Percentiles rank a stretch among this genome's conserved stretches.
Evolutionary conservation across 2,888 invertebrate genomes (phyloP).

Genomic region (Scrobipalpa costella): DNA sequence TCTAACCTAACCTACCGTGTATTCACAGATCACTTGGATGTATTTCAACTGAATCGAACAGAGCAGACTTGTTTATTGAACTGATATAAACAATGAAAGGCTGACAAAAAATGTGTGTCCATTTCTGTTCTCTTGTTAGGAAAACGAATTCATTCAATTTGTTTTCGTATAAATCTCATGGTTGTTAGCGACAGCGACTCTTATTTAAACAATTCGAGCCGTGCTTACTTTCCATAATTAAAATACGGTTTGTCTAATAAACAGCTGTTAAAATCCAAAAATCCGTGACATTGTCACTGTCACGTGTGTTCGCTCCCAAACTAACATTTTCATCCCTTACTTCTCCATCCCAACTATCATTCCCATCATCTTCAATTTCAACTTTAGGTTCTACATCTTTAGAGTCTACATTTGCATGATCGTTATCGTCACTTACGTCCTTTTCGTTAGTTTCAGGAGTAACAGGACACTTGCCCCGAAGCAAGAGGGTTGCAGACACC

Average conservation of each 20-base stretch:
- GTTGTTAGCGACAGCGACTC: not conserved
- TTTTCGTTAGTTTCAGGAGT: constrained; percentile 28
- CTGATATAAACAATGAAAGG: not conserved
- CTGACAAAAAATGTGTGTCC: not conserved
- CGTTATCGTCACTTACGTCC: constrained; percentile 22
- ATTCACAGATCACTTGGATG: constrained; percentile 15
- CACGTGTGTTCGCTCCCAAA: constrained; percentile 39
- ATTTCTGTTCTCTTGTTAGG: not conserved
- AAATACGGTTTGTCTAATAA: constrained; percentile 18
- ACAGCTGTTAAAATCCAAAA: constrained; percentile 38
- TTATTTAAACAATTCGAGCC: not conserved
- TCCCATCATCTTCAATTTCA: constrained; percentile 16
- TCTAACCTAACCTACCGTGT: constrained; percentile 20
- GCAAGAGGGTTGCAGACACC: constrained; percentile 32
- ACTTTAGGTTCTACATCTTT: constrained; percentile 24
- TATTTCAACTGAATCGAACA: constrained; percentile 9
- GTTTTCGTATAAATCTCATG: not conserved
- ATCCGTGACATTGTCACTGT: constrained; percentile 36
- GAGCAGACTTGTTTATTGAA: not conserved
- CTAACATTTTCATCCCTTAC: constrained; percentile 26
- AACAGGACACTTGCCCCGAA: constrained; percentile 37
- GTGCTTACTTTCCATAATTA: constrained; percentile 13
- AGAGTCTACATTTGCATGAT: constrained; percentile 27
- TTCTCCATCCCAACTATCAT: constrained; percentile 23
- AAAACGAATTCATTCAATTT: not conserved